A percentile compares a stretch with the other conserved stretches of the same genome.
These are phyloP conservation scores for Oxytorus armatus DNA, from an alignment of 2,888 invertebrate species.

Conservation along the genomic window DNA sequence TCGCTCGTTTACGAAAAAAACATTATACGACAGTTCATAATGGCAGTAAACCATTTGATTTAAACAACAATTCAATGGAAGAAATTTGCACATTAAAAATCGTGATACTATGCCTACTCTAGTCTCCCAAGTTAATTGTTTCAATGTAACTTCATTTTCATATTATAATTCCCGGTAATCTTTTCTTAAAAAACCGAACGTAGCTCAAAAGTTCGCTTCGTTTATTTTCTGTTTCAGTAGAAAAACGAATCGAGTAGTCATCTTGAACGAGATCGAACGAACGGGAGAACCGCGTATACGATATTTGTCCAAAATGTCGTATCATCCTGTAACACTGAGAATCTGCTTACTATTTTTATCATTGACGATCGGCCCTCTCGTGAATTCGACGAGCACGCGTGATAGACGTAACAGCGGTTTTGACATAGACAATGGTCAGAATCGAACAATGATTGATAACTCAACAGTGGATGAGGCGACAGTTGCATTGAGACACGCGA, in stretches of 20 bases:
- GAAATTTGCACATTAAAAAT: too few relatives aligned
- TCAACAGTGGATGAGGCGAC: constrained; percentile 89
- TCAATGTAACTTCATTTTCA: too few relatives aligned
- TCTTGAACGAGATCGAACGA: not conserved
- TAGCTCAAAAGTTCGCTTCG: constrained; percentile 12
- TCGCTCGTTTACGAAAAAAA: too few relatives aligned
- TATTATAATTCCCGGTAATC: too few relatives aligned
- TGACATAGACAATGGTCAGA: constrained; percentile 93
- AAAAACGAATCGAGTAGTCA: not conserved
- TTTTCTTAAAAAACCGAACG: not conserved
- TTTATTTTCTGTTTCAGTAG: constrained; percentile 26
- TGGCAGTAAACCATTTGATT: too few relatives aligned
- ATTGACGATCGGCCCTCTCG: not conserved
- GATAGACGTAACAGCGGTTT: constrained; percentile 85
- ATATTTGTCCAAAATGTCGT: not conserved
- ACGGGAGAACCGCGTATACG: not conserved
- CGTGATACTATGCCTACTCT: too few relatives aligned
- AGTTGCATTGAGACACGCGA: constrained; percentile 92
- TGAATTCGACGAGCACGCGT: not conserved
- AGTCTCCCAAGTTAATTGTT: too few relatives aligned
- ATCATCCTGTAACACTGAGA: constrained; percentile 1
- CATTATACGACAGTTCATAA: too few relatives aligned
- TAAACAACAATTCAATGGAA: too few relatives aligned
- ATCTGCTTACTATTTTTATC: constrained; percentile 13
- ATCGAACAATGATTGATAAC: constrained; percentile 92